Evolutionary conservation across 2,113 vertebrate species (phyloP).

Genomic region (Grammomys surdaster): DNA sequence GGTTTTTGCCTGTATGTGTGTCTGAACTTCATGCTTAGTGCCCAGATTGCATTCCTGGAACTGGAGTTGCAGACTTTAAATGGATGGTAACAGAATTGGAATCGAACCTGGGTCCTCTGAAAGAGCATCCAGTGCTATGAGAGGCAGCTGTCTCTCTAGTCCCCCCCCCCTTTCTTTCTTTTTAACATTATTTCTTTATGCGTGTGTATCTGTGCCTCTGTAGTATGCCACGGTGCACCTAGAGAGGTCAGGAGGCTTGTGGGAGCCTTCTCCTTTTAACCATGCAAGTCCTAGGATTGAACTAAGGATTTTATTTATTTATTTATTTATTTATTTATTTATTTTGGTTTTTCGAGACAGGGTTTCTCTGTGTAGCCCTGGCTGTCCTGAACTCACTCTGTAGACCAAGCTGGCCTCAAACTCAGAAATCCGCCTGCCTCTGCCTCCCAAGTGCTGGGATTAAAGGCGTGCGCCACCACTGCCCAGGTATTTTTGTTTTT

Average conservation of each 20-base stretch:
- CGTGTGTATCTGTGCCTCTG: not conserved
- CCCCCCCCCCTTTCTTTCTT: not conserved
- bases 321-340: not conserved
- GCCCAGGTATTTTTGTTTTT: not conserved
- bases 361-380: too few species aligned
- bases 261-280: not conserved
- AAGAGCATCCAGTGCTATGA: not conserved
- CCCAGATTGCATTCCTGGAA: not conserved
- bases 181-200: not conserved
- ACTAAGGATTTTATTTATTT: not conserved
- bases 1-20: not conserved
- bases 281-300: not conserved
- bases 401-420: too few species aligned
- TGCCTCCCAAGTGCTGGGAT: too few species aligned
- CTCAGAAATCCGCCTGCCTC: too few species aligned
- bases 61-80: not conserved
- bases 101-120: not conserved
- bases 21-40: not conserved
- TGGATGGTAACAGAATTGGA: not conserved
- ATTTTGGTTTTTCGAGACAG: too few species aligned
- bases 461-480: too few species aligned
- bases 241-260: too few species aligned
- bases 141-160: not conserved
- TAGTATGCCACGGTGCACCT: not conserved
- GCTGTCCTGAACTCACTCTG: too few species aligned